Base-by-base conservation (phyloP, 2,797 vertebrate genomes). In the Argyrosomus regius region DNA sequence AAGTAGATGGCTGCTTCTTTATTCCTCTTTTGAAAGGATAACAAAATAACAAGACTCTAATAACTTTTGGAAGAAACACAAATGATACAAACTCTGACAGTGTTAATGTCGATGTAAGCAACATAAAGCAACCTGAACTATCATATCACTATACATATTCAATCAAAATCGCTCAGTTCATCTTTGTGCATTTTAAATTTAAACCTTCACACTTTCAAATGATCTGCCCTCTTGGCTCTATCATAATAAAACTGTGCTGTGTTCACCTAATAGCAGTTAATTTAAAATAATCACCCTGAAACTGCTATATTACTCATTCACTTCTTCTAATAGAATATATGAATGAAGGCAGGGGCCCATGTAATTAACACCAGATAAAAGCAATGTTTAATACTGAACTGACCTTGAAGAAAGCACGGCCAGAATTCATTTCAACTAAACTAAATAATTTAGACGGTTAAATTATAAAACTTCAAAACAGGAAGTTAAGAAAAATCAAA, bases 271-370 rank as follows among this genome's bases (percentile, higher is more conserved):
- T 12, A 39, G 28, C 56, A 24, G 46, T 64, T 75, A 7, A 67
- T 75, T 62, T 41, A 56, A 52, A 74, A 57, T 62, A 58, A 67
- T 71, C 20, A 45, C 67, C 12, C 8, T 72, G 22, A 64, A 69
- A 75, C 14, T 35, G n/a, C 48, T 39, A 39, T 43, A 68, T 84
- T 70, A 78, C 49, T 78, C 49, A 83, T 65, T 75, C 18, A 61
- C 66, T 58, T 35, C 20, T 49, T 72, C 35, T 80, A 59, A 64
- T 73, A 57, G 43, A 60, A 56, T 67, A 67, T 49, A 59, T 62
- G 35, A 82, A 77, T 41, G 59, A 69, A 73, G 28, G 72, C 71
- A 78, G 57, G 59, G 31, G 43, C n/a, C 70, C 74, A 75, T 86
- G 58, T 75, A 69, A 81, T 75, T 65, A 78, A 69, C n/a, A 69